phyloP scores from a whole-genome alignment of 2,888 invertebrate genomes.

The Drosophila testacea region DNA sequence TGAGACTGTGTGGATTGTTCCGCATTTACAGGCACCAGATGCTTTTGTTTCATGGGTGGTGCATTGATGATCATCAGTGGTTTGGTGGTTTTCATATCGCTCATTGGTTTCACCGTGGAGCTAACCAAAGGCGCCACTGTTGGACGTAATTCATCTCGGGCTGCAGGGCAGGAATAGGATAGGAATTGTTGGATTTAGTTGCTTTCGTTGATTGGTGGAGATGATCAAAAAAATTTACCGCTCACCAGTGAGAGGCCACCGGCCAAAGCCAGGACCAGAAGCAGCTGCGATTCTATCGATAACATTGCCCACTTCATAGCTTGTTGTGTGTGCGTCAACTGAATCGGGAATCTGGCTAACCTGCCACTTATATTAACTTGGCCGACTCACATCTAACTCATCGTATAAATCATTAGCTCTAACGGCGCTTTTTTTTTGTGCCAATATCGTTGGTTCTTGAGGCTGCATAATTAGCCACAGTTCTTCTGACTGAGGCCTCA shows the following conservation, averaged over 20 bases:
- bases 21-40: conserved; percentile 43
- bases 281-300: conserved; percentile 32
- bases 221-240: conserved; percentile 76
- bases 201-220: background rate
- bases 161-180: conserved; percentile 2
- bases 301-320: conserved; percentile 43
- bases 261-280: conserved; percentile 64
- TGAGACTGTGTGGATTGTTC: conserved; percentile 21
- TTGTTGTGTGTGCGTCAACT: conserved; percentile 43
- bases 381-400: conserved; percentile 7
- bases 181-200: conserved; percentile 7
- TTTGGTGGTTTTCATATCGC: conserved; percentile 53
- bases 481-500: no score
- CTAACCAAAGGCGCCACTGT: conserved; percentile 60
- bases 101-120: conserved; percentile 63
- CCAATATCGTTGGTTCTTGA: background rate
- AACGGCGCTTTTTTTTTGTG: conserved; percentile 57
- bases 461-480: background rate
- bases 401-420: conserved; percentile 65
- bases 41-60: conserved; percentile 67
- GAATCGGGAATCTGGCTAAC: conserved; percentile 36
- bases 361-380: conserved; percentile 73
- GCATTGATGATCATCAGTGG: conserved; percentile 69
- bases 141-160: conserved; percentile 52
- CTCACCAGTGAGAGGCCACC: conserved; percentile 77